Percentiles rank a stretch among this genome's conserved stretches.
phyloP scores from a whole-genome alignment of 2,113 vertebrate genomes.

The Ahaetulla prasina region DNA sequence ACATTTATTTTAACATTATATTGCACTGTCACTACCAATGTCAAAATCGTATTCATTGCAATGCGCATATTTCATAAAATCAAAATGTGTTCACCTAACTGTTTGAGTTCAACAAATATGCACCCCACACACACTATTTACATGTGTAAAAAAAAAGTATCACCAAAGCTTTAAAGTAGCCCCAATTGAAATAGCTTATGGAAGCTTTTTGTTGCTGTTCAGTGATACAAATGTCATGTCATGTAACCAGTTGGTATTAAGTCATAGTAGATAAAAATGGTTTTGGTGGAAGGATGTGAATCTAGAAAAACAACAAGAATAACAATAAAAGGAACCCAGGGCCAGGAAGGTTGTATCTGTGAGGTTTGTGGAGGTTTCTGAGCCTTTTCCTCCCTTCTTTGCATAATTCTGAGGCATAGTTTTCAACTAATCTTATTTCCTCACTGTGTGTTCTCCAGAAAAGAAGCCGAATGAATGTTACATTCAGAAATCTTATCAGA shows the following conservation, averaged over 20 bases:
- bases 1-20: constrained; percentile 20
- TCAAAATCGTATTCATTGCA: background rate
- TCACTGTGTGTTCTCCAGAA: constrained; percentile 3
- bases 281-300: constrained; percentile 19
- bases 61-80: background rate
- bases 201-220: constrained; percentile 24
- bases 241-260: constrained; percentile 30
- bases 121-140: background rate
- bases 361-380: constrained; percentile 1
- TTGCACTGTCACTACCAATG: background rate
- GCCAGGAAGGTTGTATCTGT: background rate
- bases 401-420: constrained; percentile 4
- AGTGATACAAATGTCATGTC: constrained; percentile 26
- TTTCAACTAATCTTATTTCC: background rate
- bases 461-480: background rate
- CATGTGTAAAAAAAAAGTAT: background rate
- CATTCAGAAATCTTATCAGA: background rate
- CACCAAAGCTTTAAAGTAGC: background rate
- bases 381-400: background rate
- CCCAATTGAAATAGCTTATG: background rate
- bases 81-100: background rate
- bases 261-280: constrained; percentile 2
- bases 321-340: background rate
- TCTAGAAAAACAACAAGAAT: background rate
- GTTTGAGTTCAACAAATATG: background rate